Base-by-base conservation (phyloP, 2,113 vertebrate species). In the Salvator merianae region DNA sequence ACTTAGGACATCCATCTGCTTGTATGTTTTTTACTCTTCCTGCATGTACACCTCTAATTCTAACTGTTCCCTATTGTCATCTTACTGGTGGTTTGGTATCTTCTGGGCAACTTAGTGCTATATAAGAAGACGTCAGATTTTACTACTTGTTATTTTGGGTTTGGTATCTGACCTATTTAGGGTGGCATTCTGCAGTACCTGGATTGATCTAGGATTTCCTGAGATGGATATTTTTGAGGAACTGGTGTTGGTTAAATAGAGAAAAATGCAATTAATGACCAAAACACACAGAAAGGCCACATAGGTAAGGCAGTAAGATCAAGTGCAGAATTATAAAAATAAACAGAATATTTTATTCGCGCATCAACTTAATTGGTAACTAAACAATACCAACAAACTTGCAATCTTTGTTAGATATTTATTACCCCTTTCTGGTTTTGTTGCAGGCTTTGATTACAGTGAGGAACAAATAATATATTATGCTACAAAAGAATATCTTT, bases 321-420 rank as follows among this genome's bases (percentile, higher is more conserved):
- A 47, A 36, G 20, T 26, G 43, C 43, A 55, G 43, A 30, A 77
- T 77, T 69, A 66, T 14, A 12, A 62, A 77, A n/a, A 36, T 53
- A 38, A 7, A 1, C 66, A 55, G 3, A 3, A 26, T 0, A 3
- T 0, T 86, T 28, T 66, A 1, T 0, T 53, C 22, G 3, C 70
- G 32, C 6, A 81, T 24, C 73, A n/a, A 72, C 38, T n/a, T 62
- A 12, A 14, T 77, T 82, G 71, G 22, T 16, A 36, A 87, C 90
- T 69, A 28, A 43, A 79, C 40, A 38, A 55, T 34, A 86, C 3
- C 47, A 59, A n/a, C 0, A 1, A 7, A 83, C 55, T 43, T 76
- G 50, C 0, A 13, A 68, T 74, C 22, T 75, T 89, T 84, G 5
- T 43, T 5, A 8, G 4, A 14, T 7, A 32, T 20, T 65, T 86